Conservation (phyloP, 1,140 invertebrate species). For the Bombus waltoni region DNA sequence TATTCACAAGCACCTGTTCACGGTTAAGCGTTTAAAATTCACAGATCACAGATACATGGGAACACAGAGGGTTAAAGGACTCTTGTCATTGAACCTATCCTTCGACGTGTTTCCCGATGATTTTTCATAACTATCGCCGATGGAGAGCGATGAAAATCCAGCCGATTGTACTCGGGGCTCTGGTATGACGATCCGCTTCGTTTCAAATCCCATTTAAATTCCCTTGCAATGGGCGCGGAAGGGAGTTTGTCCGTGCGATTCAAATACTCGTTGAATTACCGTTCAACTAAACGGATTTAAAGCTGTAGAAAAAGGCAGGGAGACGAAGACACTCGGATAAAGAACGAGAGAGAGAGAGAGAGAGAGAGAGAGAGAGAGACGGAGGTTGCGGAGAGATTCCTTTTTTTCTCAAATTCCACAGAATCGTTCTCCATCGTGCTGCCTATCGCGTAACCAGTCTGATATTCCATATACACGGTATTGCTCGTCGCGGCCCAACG, state of each 20-base stretch:
- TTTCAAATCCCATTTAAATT: constrained; percentile 38
- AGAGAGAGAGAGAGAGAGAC: background rate
- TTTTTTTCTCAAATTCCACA: constrained; percentile 16
- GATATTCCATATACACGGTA: constrained; percentile 4
- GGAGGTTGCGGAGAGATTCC: background rate
- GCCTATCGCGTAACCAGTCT: constrained; percentile 12
- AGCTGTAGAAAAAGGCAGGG: background rate
- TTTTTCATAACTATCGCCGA: background rate
- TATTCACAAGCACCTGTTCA: background rate
- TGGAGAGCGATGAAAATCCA: background rate
- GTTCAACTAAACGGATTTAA: constrained; percentile 29
- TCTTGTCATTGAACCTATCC: background rate
- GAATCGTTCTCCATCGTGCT: background rate
- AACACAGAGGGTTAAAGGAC: no score
- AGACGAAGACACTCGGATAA: background rate
- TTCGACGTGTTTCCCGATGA: background rate
- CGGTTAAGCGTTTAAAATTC: background rate
- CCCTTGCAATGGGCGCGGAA: no score
- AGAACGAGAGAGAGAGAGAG: no score
- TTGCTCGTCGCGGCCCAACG: background rate
- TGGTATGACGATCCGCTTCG: constrained; percentile 9
- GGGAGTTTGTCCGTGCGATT: constrained; percentile 2
- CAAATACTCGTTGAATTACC: constrained; percentile 23
- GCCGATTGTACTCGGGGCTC: background rate
- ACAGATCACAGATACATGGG: background rate